Evolutionary conservation across 2,113 vertebrate species (phyloP).

Genomic region (Lophius piscatorius): DNA sequence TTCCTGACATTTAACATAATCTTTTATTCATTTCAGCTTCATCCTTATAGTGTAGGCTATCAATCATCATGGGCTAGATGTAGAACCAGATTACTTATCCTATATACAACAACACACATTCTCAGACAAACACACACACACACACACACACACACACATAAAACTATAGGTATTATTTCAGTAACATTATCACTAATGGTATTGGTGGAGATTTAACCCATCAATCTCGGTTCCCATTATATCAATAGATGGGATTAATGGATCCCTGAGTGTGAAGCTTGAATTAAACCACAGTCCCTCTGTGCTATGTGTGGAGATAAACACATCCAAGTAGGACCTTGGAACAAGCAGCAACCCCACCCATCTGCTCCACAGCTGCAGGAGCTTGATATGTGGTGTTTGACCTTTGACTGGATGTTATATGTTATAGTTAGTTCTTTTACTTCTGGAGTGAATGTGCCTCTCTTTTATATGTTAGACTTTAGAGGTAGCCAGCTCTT

Average conservation of each 20-base stretch:
- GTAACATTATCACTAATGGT: slow-evolving; percentile 56
- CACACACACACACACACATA: background rate
- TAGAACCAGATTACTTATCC: slow-evolving; percentile 69
- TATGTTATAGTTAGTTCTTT: background rate
- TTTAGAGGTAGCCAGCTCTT: background rate
- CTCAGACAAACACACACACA: slow-evolving; percentile 19
- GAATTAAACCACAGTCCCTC: slow-evolving; percentile 67
- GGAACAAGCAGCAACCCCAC: slow-evolving; percentile 49
- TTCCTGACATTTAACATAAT: slow-evolving; percentile 23
- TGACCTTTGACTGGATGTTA: slow-evolving; percentile 28
- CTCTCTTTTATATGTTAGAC: background rate
- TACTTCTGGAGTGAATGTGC: background rate
- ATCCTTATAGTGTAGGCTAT: slow-evolving; percentile 40
- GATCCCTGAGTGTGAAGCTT: slow-evolving; percentile 56
- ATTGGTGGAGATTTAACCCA: slow-evolving; percentile 65
- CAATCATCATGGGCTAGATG: slow-evolving; percentile 49
- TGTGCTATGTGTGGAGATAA: slow-evolving; percentile 55
- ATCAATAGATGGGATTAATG: slow-evolving; percentile 75
- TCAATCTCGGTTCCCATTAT: slow-evolving; percentile 68
- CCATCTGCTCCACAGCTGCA: slow-evolving; percentile 68
- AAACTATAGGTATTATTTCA: slow-evolving; percentile 58
- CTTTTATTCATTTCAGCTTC: slow-evolving; percentile 28
- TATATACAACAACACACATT: slow-evolving; percentile 12
- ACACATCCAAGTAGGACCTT: slow-evolving; percentile 57
- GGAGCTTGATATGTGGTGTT: background rate